phyloP scores from a whole-genome alignment of 1,140 invertebrate species.

The Archivesica marissinica region DNA sequence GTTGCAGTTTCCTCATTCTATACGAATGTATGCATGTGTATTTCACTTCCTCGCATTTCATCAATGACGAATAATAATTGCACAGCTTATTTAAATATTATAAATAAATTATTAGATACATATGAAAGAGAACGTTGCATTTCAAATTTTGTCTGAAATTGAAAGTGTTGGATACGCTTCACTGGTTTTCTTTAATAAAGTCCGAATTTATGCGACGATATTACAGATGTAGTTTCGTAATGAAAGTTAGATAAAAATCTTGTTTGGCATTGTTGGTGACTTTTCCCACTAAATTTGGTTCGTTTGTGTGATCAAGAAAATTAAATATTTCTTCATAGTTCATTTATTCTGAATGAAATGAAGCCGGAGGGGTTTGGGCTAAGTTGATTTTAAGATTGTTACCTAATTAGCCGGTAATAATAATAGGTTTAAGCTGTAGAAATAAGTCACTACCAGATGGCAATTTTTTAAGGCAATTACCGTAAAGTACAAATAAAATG shows the following conservation, averaged over 20 bases:
- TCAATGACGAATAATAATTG: no score
- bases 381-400: no score
- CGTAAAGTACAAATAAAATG: no score
- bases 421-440: not conserved
- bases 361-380: no score
- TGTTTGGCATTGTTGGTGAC: not conserved
- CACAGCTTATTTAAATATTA: no score
- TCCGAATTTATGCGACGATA: not conserved
- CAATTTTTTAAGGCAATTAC: not conserved
- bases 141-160: not conserved
- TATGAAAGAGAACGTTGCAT: no score
- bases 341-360: not conserved
- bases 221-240: slow-evolving; percentile 16
- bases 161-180: not conserved
- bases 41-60: no score
- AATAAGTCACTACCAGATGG: not conserved
- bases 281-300: slow-evolving; percentile 1
- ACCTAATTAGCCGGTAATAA: no score
- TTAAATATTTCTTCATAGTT: not conserved
- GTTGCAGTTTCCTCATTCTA: no score
- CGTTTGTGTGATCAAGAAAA: not conserved
- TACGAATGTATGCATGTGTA: no score
- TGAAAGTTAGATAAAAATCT: slow-evolving; percentile 21
- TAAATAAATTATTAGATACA: no score
- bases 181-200: slow-evolving; percentile 27